Evolutionary conservation across 2,113 vertebrate species (phyloP), one percentile per base, ranked within the genome.

Genomic region (Sceloporus undulatus): DNA sequence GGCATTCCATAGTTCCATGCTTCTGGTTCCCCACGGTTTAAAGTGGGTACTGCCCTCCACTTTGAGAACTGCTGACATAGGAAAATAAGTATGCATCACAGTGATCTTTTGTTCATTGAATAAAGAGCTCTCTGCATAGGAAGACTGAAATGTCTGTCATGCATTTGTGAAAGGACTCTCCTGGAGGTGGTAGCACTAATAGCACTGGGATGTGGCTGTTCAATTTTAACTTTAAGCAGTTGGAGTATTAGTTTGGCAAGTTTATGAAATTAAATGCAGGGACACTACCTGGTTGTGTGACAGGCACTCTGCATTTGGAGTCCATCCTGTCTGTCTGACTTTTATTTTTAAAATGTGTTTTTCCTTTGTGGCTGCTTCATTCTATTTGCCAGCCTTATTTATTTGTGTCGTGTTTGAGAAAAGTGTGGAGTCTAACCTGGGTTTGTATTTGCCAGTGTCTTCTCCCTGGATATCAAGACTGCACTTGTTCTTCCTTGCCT

Each of bases 361-460:
- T 91, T 42, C 52, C 88, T 94, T 90, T 90, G 66, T 90, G 91
- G 91, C 91, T 62, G 59, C 59, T 93, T 21, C 0, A 21, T 90
- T 76, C 89, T 93, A 88, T 93, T 94, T 92, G 79, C 91, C 81
- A 79, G 56, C 85, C 85, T 79, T 86, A 16, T 86, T 86, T 70
- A 83, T 70, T 27, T 70, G 80, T n/a, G 27, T 42, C 65, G 5
- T n/a, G 40, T 70, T 70, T 29, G 25, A 54, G 48, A 23, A 56
- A 52, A 29, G 77, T 71, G 48, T 48, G 48, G 48, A 48, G 48
- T 48, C 48, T 48, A 48, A 48, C 48, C 86, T 48, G 0, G 0
- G 65, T 91, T 80, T 82, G 88, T 93, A 85, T 73, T 91, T 92
- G 59, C 91, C 82, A 73, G 86, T 90, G 89, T 48, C 66, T 87